A percentile compares a stretch with the other conserved stretches of the same genome.
Conservation (phyloP, 2,113 vertebrate genomes). For the Salvelinus fontinalis region DNA sequence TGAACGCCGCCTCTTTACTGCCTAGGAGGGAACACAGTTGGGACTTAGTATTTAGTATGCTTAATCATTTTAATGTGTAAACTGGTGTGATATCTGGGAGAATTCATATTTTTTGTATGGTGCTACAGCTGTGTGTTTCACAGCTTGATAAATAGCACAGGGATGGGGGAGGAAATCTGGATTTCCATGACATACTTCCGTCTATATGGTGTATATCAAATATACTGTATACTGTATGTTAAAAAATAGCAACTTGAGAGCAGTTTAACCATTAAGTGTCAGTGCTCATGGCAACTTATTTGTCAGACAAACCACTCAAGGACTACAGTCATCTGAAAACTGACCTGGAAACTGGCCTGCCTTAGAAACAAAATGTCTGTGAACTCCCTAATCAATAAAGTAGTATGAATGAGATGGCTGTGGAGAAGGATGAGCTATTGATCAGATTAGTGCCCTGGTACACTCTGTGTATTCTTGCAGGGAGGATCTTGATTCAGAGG, state of each 20-base stretch:
- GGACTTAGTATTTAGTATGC: background rate
- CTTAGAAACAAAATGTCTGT: conserved; percentile 62
- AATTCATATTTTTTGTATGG: no score
- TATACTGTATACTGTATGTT: background rate
- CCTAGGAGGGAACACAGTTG: conserved; percentile 64
- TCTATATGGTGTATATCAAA: background rate
- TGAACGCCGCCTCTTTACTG: conserved; percentile 95
- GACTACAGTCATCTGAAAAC: conserved; percentile 52
- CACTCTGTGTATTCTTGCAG: conserved; percentile 62
- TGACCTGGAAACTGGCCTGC: conserved; percentile 58
- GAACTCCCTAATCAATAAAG: conserved; percentile 58
- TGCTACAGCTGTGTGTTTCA: background rate
- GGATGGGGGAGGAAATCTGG: background rate
- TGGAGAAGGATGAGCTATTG: conserved; percentile 63
- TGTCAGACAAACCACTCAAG: conserved; percentile 52
- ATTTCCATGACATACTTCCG: background rate
- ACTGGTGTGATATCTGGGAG: background rate
- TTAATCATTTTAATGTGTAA: background rate
- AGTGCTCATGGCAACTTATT: background rate
- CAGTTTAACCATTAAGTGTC: conserved; percentile 57
- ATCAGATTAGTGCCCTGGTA: conserved; percentile 54
- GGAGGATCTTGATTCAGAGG: conserved; percentile 60
- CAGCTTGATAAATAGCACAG: no score
- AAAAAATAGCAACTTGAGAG: background rate
- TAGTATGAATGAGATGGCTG: conserved; percentile 69